A percentile compares a stretch with the other conserved stretches of the same genome.
Conservation (phyloP, 2,113 vertebrate species). For the Candoia aspera region DNA sequence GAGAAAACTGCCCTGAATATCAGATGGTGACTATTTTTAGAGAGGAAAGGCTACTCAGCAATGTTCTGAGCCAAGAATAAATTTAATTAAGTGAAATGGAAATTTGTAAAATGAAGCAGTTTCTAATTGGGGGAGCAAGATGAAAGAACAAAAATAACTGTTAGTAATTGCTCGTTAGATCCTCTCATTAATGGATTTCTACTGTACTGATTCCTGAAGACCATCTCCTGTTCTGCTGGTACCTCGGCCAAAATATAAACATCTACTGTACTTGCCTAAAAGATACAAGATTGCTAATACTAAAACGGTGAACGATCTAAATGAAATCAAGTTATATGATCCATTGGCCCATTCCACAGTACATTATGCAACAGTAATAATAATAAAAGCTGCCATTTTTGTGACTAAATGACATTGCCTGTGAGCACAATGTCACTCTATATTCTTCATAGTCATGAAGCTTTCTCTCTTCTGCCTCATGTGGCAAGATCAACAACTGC, state of each 20-base stretch:
- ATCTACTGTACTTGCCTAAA: background rate
- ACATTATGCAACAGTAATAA: background rate
- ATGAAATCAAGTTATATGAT: background rate
- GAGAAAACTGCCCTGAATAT: background rate
- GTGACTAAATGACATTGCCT: background rate
- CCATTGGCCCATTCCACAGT: background rate
- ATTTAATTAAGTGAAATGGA: conserved; percentile 33
- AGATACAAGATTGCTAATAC: background rate
- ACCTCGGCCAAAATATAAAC: background rate
- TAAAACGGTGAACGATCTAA: background rate
- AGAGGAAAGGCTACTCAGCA: conserved; percentile 18
- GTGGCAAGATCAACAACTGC: too few species aligned
- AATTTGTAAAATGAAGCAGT: conserved; percentile 25
- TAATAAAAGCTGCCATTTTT: background rate
- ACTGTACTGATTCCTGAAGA: conserved; percentile 7
- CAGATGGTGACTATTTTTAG: conserved; percentile 20
- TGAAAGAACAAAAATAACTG: conserved; percentile 11
- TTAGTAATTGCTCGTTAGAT: conserved; percentile 32
- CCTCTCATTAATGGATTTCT: conserved; percentile 15
- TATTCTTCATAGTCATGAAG: background rate
- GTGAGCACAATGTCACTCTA: background rate
- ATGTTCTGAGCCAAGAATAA: conserved; percentile 12
- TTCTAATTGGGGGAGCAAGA: conserved; percentile 16
- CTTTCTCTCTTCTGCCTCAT: background rate
- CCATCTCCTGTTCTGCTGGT: background rate